Evolutionary conservation across 2,888 invertebrate species (phyloP), one percentile per base, ranked within the genome.

Genomic region (Cephus rjabovi): DNA sequence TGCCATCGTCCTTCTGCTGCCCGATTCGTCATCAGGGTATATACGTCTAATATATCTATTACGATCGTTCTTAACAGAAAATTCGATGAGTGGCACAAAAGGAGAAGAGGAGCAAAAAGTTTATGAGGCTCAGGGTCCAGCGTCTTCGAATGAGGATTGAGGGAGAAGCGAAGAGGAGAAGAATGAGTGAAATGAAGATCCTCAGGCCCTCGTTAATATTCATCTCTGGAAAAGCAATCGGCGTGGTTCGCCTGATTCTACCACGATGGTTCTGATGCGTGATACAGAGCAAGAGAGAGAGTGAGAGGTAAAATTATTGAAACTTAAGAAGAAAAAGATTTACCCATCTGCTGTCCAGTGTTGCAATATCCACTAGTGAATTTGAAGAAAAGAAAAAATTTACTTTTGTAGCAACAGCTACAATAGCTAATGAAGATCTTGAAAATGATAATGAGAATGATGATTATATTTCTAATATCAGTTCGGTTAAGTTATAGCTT

Each of bases 391-490:
- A 9, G 9, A 40, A 23, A 23, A 56, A 56, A 56, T 4, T 4
- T 15, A 6, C 23, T 56, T 23, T 23, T 56, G 40, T 9, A 56
- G 23, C 23, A 40, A 6, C 2, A 40, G 40, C 23, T 40, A 56
- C 40, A 23, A 23, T 9, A 56, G 23, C 40, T 56, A 15, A 56
- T 56, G 23, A 9, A 56, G 15, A 23, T 56, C 9, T 35, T 35
- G 40, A 56, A 23, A 56, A 56, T 23, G 40, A 56, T 56, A 56
- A 56, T 56, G 23, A 56, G 40, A 56, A 56, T 56, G 15, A 56
- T 56, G 87, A 87, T 88, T 86, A 83, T 84, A 86, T 88, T 83
- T 84, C 83, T 80, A 84, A 83, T 85, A 84, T 87, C 86, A 85
- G 86, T 87, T 87, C 81, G 82, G 80, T 82, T 76, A 81, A 88